Percentiles rank a stretch among this genome's conserved stretches.
These are phyloP conservation scores for Nestor notabilis DNA, from an alignment of 2,113 vertebrate genomes.

Conservation along the genomic window DNA sequence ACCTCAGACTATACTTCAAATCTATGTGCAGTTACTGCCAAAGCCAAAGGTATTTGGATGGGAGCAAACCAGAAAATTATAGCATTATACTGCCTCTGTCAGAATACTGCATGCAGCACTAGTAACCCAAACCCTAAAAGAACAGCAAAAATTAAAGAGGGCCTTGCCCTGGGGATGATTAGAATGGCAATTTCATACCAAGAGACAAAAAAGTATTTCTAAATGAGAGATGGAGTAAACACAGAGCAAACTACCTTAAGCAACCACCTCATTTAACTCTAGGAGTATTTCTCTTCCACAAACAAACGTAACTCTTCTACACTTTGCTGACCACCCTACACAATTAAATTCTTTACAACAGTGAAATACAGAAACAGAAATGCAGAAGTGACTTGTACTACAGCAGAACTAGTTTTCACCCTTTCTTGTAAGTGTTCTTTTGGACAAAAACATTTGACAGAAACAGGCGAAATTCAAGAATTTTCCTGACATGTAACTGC, in stretches of 20 bases:
- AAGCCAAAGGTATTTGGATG: neutral
- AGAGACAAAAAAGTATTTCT: neutral
- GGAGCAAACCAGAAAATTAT: neutral
- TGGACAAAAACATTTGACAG: neutral
- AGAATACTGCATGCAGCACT: neutral
- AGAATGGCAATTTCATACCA: neutral
- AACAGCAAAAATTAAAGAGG: neutral
- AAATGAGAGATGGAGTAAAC: neutral
- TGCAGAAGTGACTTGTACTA: neutral
- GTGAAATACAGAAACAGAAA: neutral
- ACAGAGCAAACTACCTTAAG: neutral
- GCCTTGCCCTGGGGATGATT: neutral
- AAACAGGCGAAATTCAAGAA: neutral
- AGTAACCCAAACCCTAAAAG: neutral
- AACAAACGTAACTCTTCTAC: neutral
- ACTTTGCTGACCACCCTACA: neutral
- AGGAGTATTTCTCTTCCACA: neutral
- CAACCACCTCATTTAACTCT: neutral
- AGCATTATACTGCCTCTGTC: neutral
- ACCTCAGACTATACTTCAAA: neutral
- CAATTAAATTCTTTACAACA: neutral
- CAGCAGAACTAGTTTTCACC: neutral
- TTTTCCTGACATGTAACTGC: neutral
- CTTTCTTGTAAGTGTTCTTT: neutral
- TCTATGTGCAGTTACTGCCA: neutral